Evolutionary conservation across 1,140 invertebrate species (phyloP), one percentile per base, ranked within the genome.

Genomic region (Lepidurus packardi): DNA sequence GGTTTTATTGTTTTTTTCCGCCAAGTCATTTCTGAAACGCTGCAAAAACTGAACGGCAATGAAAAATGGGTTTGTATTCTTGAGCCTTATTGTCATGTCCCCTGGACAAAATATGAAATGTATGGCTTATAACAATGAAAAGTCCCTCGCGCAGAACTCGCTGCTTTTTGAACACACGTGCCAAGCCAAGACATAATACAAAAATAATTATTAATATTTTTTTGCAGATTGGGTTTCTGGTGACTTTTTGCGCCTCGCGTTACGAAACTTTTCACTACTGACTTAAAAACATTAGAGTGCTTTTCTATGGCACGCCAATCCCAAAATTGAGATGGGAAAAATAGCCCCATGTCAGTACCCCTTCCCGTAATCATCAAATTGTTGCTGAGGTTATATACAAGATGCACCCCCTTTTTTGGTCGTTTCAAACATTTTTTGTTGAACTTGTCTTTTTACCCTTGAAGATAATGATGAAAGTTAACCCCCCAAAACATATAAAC

Each of bases 71-170:
- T 65, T 21, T 65, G 53, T 65, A 65, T 65, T 65, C 3, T 65
- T 65, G 53, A 65, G 53, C 53, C 53, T 65, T 65, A 16, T 21
- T 65, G 53, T 65, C 53, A 65, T 7, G 16, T 7, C 21, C 13
- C 53, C 53, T 21, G 53, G 6, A 13, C 53, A 65, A 65, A n/a
- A n/a, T 65, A 65, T 21, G 53, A 65, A 65, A 34, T 34, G 34
- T 34, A 65, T 65, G 21, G 53, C 53, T 65, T 65, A 65, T 65
- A 65, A 65, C 53, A 65, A 65, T 65, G 53, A 65, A 65, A 65
- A 65, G 0, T 65, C 6, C 6, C 13, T 65, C 21, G 13, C 53
- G 13, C 53, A 65, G 53, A 65, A 65, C 53, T 65, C 13, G 53
- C 21, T 65, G 21, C 21, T 65, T 65, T 65, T 65, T 65, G 21